These are phyloP conservation scores for Clytia hemisphaerica DNA, from an alignment of 30 jellyfish, hydroid and myxozoan genomes.

Conservation along the genomic window DNA sequence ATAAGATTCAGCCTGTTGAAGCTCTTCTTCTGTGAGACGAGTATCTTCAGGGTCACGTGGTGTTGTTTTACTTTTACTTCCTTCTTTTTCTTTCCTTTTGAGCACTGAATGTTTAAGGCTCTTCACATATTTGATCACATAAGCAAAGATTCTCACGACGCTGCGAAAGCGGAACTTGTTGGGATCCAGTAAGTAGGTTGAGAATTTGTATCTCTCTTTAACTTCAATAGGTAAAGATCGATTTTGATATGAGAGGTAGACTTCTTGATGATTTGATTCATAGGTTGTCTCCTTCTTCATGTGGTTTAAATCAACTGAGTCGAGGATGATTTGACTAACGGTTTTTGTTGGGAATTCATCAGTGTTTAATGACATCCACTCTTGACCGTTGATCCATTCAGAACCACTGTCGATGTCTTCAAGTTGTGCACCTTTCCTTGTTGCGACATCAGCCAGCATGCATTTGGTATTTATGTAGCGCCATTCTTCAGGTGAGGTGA, in stretches of 20 bases:
- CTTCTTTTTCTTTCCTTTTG: no score
- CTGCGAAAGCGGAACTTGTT: neutral
- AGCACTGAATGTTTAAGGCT: neutral
- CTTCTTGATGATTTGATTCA: no score
- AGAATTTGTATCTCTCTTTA: slow-evolving; percentile 1
- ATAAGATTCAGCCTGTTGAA: neutral
- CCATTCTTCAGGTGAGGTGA: slow-evolving; percentile 1
- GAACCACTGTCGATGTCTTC: neutral
- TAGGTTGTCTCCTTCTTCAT: no score
- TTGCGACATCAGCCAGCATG: slow-evolving; percentile 8
- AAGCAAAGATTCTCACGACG: neutral
- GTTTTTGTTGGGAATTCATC: no score
- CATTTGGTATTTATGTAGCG: neutral
- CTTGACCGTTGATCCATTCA: slow-evolving; percentile 5
- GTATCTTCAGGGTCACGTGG: no score
- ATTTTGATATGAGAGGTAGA: no score
- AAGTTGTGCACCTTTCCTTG: slow-evolving; percentile 5
- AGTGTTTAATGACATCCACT: no score
- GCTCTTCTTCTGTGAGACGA: neutral
- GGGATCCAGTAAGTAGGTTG: neutral
- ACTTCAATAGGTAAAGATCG: neutral
- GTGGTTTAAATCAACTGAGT: no score
- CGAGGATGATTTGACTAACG: no score
- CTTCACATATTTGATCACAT: neutral
- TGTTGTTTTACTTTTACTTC: no score